Percentiles rank a stretch among this genome's conserved stretches.
These are phyloP conservation scores for Mustelus asterias DNA, from an alignment of 2,113 vertebrate species.

Conservation along the genomic window DNA sequence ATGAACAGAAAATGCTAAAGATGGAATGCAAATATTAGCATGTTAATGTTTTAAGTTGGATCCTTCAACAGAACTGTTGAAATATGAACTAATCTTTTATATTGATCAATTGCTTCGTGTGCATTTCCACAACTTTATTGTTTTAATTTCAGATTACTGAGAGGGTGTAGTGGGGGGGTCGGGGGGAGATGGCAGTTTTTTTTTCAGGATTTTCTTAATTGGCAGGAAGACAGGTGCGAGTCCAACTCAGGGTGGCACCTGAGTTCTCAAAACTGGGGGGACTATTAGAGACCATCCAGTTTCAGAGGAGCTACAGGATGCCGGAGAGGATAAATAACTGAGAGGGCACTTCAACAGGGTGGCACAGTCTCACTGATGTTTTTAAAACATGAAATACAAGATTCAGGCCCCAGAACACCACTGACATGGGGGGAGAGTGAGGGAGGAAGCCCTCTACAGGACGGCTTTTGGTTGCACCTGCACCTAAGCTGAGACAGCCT, in stretches of 20 bases:
- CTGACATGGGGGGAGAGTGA: background rate
- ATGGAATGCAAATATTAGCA: background rate
- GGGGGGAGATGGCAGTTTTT: no score
- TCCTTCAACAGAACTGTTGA: background rate
- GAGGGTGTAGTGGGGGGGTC: no score
- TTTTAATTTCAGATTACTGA: background rate
- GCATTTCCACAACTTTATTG: background rate
- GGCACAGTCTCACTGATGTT: background rate
- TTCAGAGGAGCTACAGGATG: background rate
- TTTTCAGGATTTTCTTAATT: background rate
- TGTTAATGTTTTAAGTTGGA: background rate
- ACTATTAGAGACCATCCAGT: background rate
- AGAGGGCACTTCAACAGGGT: background rate
- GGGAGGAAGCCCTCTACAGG: background rate
- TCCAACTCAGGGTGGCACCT: background rate
- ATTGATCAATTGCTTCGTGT: background rate
- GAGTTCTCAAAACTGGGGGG: background rate
- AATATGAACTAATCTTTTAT: background rate
- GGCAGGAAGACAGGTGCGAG: no score
- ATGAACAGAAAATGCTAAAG: background rate
- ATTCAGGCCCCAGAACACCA: background rate
- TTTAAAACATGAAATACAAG: background rate
- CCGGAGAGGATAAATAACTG: background rate
- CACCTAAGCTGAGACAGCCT: no score
- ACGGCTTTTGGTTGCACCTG: background rate